phyloP scores from a whole-genome alignment of 2,113 vertebrate genomes.

The Gymnarchus niloticus region DNA sequence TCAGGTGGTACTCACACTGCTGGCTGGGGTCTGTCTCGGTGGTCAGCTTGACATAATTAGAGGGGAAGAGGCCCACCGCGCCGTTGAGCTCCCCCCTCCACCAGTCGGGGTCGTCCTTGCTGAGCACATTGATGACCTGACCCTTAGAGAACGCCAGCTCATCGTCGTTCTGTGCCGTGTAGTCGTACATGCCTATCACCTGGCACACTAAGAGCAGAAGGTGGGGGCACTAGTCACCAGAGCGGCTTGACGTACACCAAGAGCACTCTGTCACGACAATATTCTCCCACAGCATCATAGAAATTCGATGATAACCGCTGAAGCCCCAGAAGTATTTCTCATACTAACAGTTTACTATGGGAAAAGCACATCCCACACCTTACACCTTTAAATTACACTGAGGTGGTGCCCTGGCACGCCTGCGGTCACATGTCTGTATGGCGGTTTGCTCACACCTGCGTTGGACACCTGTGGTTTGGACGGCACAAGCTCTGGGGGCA shows the following conservation, averaged over 20 bases:
- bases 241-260: background rate
- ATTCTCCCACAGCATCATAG: background rate
- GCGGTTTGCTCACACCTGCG: slow-evolving; percentile 56
- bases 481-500: slow-evolving; percentile 80
- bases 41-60: slow-evolving; percentile 97
- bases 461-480: slow-evolving; percentile 69
- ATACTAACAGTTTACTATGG: background rate
- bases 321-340: background rate
- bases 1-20: slow-evolving; percentile 88
- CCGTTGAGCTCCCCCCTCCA: slow-evolving; percentile 96
- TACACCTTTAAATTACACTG: background rate
- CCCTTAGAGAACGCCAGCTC: slow-evolving; percentile 96
- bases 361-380: background rate
- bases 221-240: background rate
- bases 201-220: slow-evolving; percentile 78
- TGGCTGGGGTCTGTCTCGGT: slow-evolving; percentile 96
- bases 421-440: background rate
- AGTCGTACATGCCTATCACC: slow-evolving; percentile 98
- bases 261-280: no score
- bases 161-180: slow-evolving; percentile 94
- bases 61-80: slow-evolving; percentile 91
- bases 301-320: background rate
- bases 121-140: slow-evolving; percentile 93
- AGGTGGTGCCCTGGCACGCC: background rate
- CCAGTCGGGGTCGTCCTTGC: slow-evolving; percentile 96